These are phyloP conservation scores for Pelmatolapia mariae DNA, from an alignment of 2,113 vertebrate genomes.

Conservation along the genomic window DNA sequence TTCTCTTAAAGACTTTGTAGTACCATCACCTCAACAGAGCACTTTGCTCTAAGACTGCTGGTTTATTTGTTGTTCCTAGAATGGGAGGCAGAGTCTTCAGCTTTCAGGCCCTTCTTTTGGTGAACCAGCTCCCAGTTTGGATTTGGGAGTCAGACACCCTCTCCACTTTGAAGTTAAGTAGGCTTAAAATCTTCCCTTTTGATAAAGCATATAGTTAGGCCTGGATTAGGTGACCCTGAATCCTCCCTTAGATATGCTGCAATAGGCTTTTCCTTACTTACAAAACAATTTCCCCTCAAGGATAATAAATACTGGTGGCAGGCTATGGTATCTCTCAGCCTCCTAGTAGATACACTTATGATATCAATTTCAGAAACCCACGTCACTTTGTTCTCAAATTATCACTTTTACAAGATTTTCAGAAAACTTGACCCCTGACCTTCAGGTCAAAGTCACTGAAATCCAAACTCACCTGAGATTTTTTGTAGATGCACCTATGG, in stretches of 20 bases:
- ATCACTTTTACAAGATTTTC: background rate
- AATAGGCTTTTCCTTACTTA: background rate
- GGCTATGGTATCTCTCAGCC: too few species aligned
- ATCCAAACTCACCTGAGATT: background rate
- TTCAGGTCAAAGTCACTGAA: background rate
- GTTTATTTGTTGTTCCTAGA: background rate
- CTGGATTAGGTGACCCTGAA: background rate
- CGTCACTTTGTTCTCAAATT: too few species aligned
- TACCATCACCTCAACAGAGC: background rate
- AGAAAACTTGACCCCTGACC: background rate
- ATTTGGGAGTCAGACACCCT: background rate
- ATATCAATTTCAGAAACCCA: too few species aligned
- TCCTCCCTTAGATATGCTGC: background rate
- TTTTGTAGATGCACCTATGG: background rate
- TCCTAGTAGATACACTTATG: too few species aligned
- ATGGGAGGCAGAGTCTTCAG: background rate
- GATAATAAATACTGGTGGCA: too few species aligned
- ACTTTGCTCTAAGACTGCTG: background rate
- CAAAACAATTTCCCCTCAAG: background rate
- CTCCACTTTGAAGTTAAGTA: background rate
- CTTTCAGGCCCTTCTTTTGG: background rate
- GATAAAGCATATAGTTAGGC: background rate
- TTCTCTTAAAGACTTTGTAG: background rate
- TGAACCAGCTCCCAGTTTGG: fast-evolving
- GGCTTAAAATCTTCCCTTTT: background rate